A percentile compares a stretch with the other conserved stretches of the same genome.
phyloP scores from a whole-genome alignment of 2,797 vertebrate species.

The Schizopygopsis malacanthus region DNA sequence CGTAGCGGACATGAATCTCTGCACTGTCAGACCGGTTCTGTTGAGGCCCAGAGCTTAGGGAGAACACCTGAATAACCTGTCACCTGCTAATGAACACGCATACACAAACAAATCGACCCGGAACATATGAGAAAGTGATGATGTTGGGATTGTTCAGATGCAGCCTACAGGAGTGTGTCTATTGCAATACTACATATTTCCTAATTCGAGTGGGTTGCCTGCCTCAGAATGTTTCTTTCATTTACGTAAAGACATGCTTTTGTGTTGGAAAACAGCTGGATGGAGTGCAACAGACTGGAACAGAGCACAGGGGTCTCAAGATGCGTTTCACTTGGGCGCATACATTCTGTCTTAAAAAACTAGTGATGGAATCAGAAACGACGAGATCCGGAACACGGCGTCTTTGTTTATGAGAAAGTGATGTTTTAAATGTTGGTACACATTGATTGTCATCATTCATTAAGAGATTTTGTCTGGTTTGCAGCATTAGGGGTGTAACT shows the following conservation, averaged over 20 bases:
- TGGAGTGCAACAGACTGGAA: background rate
- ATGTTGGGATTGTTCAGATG: slow-evolving; percentile 24
- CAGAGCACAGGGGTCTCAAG: background rate
- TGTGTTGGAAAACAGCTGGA: slow-evolving; percentile 28
- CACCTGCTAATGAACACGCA: slow-evolving; percentile 51
- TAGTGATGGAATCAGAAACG: slow-evolving; percentile 1
- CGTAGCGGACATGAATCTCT: slow-evolving; percentile 54
- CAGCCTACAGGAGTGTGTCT: background rate
- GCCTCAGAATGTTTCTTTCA: background rate
- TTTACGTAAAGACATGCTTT: background rate
- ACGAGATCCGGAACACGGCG: background rate
- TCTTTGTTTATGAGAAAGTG: too few relatives aligned
- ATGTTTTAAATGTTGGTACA: too few relatives aligned
- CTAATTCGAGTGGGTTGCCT: slow-evolving; percentile 5
- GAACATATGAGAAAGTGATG: slow-evolving; percentile 50
- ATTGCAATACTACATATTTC: background rate
- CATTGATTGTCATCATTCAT: background rate
- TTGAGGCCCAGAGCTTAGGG: slow-evolving; percentile 46
- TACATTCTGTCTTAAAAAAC: slow-evolving; percentile 12
- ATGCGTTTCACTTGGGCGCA: background rate
- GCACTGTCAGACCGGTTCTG: slow-evolving; percentile 43
- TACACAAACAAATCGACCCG: slow-evolving; percentile 18
- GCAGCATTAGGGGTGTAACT: too few relatives aligned
- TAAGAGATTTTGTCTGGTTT: too few relatives aligned
- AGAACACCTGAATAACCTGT: too few relatives aligned